Evolutionary conservation across 2,113 vertebrate species (phyloP), one percentile per base, ranked within the genome.

Genomic region (Chaetura pelagica): DNA sequence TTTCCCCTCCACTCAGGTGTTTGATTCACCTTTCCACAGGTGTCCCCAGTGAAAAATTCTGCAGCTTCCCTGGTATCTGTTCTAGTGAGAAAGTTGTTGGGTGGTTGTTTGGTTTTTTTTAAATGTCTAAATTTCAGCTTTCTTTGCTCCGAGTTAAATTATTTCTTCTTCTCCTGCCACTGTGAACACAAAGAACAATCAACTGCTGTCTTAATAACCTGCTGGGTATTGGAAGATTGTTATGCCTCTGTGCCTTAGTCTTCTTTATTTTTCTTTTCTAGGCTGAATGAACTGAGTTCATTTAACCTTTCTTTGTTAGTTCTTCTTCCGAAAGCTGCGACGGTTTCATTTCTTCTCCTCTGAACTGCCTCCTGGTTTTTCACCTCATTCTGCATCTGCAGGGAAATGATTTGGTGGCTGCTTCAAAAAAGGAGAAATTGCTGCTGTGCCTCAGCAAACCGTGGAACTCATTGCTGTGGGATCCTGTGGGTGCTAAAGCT

Each of bases 131-230:
- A 94, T 94, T 95, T 88, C 26, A 92, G 92, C 35, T 92, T 90
- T 94, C 86, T 90, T 95, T 90, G 89, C 93, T 95, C 55, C 12
- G 12, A 95, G 95, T 97, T 95, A 95, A 93, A 96, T 96, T 87
- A 89, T 96, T 96, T 95, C 96, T 95, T 96, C 94, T 96, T 84
- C 77, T 72, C 10, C 58, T 97, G 93, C 87, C 84, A 72, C 93
- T 84, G 69, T 61, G 94, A 96, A 93, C 94, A 95, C 77, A 84
- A 66, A 96, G 94, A 94, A 95, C 94, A 96, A 94, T 94, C 27
- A 30, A 96, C 93, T 95, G 87, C 91, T 89, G 95, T 96, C 94
- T 96, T 95, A 95, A 97, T 95, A 94, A 96, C 93, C 94, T 96
- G 91, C 94, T 76, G 87, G 91, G 87, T 95, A 49, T 78, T 94